phyloP scores from a whole-genome alignment of 2,888 invertebrate species.

The Archips crataeganus region DNA sequence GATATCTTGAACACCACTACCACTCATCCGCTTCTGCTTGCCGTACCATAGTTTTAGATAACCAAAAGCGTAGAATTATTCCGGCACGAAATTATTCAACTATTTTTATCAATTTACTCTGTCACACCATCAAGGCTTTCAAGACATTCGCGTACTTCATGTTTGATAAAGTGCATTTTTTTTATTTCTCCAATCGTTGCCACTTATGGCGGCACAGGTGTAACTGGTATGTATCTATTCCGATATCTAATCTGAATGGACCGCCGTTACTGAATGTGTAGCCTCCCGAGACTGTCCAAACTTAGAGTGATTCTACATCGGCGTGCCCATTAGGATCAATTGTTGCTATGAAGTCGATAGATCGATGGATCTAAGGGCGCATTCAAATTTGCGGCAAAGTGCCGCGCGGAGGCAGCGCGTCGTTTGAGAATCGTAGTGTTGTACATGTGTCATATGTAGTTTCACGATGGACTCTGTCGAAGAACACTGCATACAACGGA shows the following conservation, averaged over 20 bases:
- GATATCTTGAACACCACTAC: no score
- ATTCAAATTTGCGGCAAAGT: no score
- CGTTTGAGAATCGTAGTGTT: no score
- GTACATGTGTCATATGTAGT: no score
- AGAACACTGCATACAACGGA: no score
- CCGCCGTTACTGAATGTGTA: not conserved
- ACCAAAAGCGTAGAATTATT: not conserved
- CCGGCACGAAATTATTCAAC: constrained; percentile 8
- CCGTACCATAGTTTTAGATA: not conserved
- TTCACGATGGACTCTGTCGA: no score
- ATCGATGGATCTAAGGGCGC: no score
- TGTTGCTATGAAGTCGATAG: no score
- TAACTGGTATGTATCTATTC: constrained; percentile 38
- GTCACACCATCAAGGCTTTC: constrained; percentile 9
- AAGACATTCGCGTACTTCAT: constrained; percentile 5
- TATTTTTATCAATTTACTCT: constrained; percentile 3
- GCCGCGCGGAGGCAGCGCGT: no score
- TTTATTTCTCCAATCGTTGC: constrained; percentile 32
- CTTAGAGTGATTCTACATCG: not conserved
- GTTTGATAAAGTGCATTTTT: constrained; percentile 28
- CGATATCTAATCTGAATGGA: constrained; percentile 23
- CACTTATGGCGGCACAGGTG: constrained; percentile 26
- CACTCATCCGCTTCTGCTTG: no score
- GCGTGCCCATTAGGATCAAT: no score
- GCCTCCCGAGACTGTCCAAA: not conserved